phyloP scores from a whole-genome alignment of 2,797 vertebrate species.

The Cercopithecus neglectus region DNA sequence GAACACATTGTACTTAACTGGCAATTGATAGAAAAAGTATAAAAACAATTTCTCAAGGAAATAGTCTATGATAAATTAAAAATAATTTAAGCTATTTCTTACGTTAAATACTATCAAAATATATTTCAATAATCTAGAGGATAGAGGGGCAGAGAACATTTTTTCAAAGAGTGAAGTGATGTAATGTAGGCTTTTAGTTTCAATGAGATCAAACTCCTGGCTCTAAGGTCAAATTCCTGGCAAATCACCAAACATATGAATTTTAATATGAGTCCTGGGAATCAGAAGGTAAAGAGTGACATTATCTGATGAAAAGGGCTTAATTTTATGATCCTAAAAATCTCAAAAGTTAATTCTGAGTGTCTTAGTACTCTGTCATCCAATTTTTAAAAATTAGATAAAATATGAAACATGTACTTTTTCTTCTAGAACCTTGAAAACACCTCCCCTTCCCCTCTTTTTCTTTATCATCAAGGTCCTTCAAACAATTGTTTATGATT shows the following conservation, averaged over 20 bases:
- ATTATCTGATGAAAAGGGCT: not conserved
- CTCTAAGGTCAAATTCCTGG: constrained; percentile 40
- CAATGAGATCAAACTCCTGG: not conserved
- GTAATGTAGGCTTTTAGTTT: not conserved
- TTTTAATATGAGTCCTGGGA: not conserved
- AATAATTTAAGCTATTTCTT: not conserved
- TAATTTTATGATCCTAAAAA: not conserved
- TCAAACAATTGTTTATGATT: not conserved
- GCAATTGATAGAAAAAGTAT: constrained; percentile 21
- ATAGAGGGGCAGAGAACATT: not conserved
- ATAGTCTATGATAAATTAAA: constrained; percentile 9
- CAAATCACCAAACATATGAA: constrained; percentile 4
- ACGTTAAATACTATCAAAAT: not conserved
- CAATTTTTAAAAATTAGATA: not conserved
- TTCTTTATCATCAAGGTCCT: not conserved
- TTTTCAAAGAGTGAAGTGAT: constrained; percentile 18
- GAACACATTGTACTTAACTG: constrained; percentile 65
- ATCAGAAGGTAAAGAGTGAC: not conserved
- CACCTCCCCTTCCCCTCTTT: not conserved
- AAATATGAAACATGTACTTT: not conserved
- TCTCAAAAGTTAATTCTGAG: not conserved
- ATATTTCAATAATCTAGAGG: constrained; percentile 1
- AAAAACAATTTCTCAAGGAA: constrained; percentile 64
- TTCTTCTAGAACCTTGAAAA: not conserved
- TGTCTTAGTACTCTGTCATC: not conserved